Base-by-base conservation (phyloP, 2,113 vertebrate genomes). In the Acrocephalus arundinaceus region DNA sequence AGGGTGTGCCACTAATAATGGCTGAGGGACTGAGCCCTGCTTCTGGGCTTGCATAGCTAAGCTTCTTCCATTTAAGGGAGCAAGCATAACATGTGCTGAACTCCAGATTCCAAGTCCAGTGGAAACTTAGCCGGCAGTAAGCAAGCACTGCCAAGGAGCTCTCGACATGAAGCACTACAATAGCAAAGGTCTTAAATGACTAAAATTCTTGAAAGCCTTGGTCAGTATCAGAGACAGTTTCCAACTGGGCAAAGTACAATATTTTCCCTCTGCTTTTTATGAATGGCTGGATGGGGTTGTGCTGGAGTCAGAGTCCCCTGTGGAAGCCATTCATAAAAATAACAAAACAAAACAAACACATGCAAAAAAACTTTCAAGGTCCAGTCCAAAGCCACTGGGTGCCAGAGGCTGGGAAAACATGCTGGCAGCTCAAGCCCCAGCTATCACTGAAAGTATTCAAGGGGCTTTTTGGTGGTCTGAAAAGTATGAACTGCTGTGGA, bases 291-390 rank as follows among this genome's bases (percentile, higher is more conserved):
- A 94, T 85, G 94, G 92, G 94, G 94, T 89, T 97, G 89, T 96
- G 94, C 96, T 95, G 87, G 92, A 92, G 88, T 94, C 91, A 77
- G 93, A 95, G 72, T 94, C 96, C 96, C 87, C 87, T 81, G 93
- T 43, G 58, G 87, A 96, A 98, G 89, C 98, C 98, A 98, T 98
- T 98, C 98, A 98, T 98, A 98, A 98, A 98, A 98, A 97, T 97
- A 97, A 97, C 97, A 97, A 96, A 98, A 95, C 90, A 97, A 98
- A 97, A 97, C 95, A 97, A 97, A 95, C 94, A 89, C 89, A 96
- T 71, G 78, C 31, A 27, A 74, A 82, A 82, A 85, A 96, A 71
- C 91, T 97, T 97, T 97, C 92, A 87, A 74, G 39, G 96, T 97
- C 94, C 96, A 91, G 89, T 95, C 97, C 89, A 81, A 96, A 98